These are phyloP conservation scores for Nymphalis io DNA, from an alignment of 1,140 invertebrate genomes.

Conservation along the genomic window DNA sequence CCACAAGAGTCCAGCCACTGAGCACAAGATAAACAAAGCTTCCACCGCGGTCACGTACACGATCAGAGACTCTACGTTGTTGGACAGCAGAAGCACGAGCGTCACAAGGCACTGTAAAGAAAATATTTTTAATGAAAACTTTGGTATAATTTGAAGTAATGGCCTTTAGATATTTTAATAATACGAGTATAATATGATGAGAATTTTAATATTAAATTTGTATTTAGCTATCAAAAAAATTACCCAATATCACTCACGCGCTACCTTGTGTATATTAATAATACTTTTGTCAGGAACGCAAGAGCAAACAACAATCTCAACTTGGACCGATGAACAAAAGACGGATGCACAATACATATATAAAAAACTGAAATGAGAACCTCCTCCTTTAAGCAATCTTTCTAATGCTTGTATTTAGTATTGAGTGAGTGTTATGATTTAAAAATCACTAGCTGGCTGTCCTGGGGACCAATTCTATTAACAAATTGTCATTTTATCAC, in stretches of 20 bases:
- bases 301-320: no score
- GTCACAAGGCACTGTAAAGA: constrained; percentile 89
- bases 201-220: background rate
- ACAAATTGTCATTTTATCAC: no score
- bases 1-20: constrained; percentile 93
- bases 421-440: background rate
- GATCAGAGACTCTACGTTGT: constrained; percentile 94
- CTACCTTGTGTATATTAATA: no score
- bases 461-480: no score
- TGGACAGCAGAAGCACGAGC: constrained; percentile 89
- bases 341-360: no score
- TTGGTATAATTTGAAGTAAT: background rate
- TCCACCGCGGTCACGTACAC: constrained; percentile 97
- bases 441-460: no score
- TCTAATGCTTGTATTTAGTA: background rate
- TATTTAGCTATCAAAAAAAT: no score
- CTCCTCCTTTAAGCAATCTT: no score
- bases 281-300: no score
- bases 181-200: background rate
- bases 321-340: no score
- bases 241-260: no score
- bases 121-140: constrained; percentile 20
- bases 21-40: constrained; percentile 94
- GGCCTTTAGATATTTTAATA: background rate
- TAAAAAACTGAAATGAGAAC: no score